Conservation (phyloP, 2,888 invertebrate species). For the Adelognathus sp. region DNA sequence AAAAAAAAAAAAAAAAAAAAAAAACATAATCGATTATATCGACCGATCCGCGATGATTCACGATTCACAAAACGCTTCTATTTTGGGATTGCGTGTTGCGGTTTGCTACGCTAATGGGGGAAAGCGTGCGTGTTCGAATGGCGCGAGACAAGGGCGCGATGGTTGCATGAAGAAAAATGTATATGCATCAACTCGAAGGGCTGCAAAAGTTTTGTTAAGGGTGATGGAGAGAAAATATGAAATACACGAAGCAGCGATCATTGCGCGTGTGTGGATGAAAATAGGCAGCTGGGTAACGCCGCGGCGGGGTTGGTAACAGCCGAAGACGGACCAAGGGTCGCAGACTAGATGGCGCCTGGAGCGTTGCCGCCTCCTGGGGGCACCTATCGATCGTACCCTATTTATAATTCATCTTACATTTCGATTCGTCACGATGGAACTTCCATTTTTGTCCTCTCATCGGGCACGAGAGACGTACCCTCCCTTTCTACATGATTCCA, state of each 20-base stretch:
- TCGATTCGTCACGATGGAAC: conserved; percentile 73
- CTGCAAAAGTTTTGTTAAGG: no score
- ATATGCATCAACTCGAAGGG: neutral
- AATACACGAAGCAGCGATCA: neutral
- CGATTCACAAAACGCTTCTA: neutral
- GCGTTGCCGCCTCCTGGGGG: conserved; percentile 70
- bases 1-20: no score
- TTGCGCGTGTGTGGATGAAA: conserved; percentile 5
- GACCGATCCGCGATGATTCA: no score
- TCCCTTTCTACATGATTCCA: no score
- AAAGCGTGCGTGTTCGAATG: no score
- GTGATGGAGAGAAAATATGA: conserved; percentile 4
- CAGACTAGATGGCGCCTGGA: conserved; percentile 78
- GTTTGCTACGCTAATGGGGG: no score
- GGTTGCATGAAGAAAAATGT: neutral
- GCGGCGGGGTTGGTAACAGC: conserved; percentile 65
- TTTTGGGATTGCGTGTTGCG: no score
- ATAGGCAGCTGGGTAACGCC: conserved; percentile 29
- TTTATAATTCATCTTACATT: conserved; percentile 79
- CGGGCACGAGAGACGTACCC: no score
- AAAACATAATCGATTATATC: no score
- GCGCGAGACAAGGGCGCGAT: neutral
- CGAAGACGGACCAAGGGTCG: conserved; percentile 68
- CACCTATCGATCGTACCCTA: conserved; percentile 78
- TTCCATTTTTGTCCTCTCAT: conserved; percentile 64